Evolutionary conservation across 2,888 invertebrate genomes (phyloP), one percentile per base, ranked within the genome.

Genomic region (Phrixothrix hirtus): DNA sequence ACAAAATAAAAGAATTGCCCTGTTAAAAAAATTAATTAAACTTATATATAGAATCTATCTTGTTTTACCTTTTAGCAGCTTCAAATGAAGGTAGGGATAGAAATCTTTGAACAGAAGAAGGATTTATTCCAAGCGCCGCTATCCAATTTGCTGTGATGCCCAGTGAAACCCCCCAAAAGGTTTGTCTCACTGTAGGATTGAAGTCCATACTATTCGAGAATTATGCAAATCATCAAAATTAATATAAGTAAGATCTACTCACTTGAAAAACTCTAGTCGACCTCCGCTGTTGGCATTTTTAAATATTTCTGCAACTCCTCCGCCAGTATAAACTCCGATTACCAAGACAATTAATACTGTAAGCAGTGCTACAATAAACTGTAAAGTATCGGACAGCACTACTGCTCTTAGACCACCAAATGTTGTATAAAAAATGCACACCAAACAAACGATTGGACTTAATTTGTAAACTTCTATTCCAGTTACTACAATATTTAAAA

Each of bases 351-450:
- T 76, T 1, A 83, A 45, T 31, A 80, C 71, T 16, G 83, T 81
- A 1, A 79, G 78, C 2, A 78, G 62, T 45, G 80, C 81, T 0
- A 85, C 79, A 6, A 81, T 72, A 32, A 84, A 81, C 47, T 86
- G 84, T 36, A 82, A 66, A 3, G 80, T 77, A 52, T 82, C 82
- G 1, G 86, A 82, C 75, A 85, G 83, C 1, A 87, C 83, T 2
- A 87, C 83, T 1, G 86, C 87, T 67, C 83, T 78, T 21, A 87
- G 68, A 2, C 86, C 86, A 26, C 85, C 89, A 27, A 89, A 69
- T 1, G 88, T 86, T 1, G 88, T 88, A 63, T 91, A 87, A 35
- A 89, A 86, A 15, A 88, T 87, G 67, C 89, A 90, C 1, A 86
- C 79, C 1, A 83, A 74, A 64, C 88, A 88, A 9, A 88, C 80